Conservation (phyloP, 2,797 vertebrate species). For the Pelochelys cantorii region DNA sequence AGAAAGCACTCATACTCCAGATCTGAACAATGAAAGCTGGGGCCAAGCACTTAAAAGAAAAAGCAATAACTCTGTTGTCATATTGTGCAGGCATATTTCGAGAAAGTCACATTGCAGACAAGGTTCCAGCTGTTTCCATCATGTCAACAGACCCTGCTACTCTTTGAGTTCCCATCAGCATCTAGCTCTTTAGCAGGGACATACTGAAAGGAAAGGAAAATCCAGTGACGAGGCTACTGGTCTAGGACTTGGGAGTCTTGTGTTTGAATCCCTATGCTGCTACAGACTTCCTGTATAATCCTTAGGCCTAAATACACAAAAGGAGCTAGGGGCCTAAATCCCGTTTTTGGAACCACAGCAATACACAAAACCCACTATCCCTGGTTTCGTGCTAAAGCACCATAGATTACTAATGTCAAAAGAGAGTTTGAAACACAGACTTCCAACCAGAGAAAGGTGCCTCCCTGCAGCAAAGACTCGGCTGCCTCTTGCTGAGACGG, state of each 20-base stretch:
- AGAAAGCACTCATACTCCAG: neutral
- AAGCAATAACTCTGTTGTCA: neutral
- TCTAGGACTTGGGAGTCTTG: neutral
- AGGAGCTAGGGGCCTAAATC: neutral
- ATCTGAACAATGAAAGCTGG: neutral
- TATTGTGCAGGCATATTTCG: neutral
- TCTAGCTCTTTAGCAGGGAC: neutral
- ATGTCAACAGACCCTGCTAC: neutral
- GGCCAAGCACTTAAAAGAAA: neutral
- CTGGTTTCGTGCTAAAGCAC: neutral
- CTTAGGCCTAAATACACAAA: neutral
- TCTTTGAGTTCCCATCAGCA: neutral
- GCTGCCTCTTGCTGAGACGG: neutral
- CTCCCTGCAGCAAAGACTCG: neutral
- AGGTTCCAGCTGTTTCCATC: neutral
- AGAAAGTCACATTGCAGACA: neutral
- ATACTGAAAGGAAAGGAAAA: neutral
- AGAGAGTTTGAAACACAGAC: neutral
- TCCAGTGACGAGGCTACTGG: neutral
- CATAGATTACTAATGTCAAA: neutral
- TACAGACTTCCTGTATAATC: neutral
- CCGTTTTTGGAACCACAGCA: neutral
- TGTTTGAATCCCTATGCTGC: neutral
- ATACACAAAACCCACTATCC: neutral
- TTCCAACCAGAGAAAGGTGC: neutral